phyloP scores from a whole-genome alignment of 2,113 vertebrate genomes.

The Turdus rufiventris region DNA sequence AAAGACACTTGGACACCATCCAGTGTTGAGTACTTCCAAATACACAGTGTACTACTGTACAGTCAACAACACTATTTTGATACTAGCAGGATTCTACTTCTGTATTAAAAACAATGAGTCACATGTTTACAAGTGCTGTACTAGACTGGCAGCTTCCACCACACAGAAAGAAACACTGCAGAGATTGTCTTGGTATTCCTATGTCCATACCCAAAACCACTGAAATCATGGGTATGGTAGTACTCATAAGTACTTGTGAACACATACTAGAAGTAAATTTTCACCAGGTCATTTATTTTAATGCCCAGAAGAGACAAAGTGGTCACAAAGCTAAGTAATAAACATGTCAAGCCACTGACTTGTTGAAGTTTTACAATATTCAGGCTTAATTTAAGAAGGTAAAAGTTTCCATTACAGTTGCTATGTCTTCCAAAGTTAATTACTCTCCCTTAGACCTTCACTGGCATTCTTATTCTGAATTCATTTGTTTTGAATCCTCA shows the following conservation, averaged over 20 bases:
- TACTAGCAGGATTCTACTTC: background rate
- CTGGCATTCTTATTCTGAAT: background rate
- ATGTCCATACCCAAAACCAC: background rate
- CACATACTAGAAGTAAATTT: background rate
- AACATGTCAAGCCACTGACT: background rate
- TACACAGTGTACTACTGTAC: conserved; percentile 1
- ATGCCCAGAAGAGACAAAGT: background rate
- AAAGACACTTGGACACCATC: conserved; percentile 10
- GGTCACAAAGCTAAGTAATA: background rate
- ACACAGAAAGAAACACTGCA: background rate
- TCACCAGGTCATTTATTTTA: background rate
- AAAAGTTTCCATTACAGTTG: background rate
- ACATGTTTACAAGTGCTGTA: background rate
- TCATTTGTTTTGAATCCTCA: background rate
- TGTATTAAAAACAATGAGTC: background rate
- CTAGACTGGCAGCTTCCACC: background rate
- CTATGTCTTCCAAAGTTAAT: background rate
- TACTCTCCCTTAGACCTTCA: background rate
- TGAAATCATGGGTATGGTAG: background rate
- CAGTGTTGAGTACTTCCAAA: conserved; percentile 12
- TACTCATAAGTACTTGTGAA: background rate
- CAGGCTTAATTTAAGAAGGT: background rate
- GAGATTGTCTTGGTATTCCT: background rate
- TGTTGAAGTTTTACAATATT: background rate
- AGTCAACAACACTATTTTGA: background rate